A percentile compares a stretch with the other conserved stretches of the same genome.
Conservation (phyloP, 1,140 invertebrate genomes). For the Telenomus remus region DNA sequence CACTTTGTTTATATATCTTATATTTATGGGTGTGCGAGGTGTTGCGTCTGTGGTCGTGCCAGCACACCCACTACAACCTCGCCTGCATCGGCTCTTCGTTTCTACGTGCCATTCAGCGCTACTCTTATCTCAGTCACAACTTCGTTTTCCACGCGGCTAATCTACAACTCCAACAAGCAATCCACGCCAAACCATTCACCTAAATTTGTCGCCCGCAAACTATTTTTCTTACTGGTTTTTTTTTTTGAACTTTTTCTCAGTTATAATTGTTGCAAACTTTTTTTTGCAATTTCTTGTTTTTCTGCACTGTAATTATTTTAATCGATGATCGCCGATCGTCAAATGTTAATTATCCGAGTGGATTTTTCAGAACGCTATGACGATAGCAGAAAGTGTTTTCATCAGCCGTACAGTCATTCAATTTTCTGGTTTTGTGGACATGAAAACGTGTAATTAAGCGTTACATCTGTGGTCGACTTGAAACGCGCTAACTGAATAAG, state of each 20-base stretch:
- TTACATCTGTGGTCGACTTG: no score
- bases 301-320: constrained; percentile 16
- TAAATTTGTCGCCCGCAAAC: constrained; percentile 24
- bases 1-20: no score
- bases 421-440: background rate
- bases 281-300: no score
- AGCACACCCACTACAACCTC: no score
- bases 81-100: constrained; percentile 14
- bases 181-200: constrained; percentile 40
- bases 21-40: background rate
- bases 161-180: constrained; percentile 47
- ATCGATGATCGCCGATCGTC: background rate
- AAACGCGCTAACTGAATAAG: no score
- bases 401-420: no score
- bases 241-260: background rate
- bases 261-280: constrained; percentile 4
- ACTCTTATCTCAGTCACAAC: constrained; percentile 55
- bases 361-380: background rate
- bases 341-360: constrained; percentile 3
- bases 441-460: background rate
- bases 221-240: constrained; percentile 14
- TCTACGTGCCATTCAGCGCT: constrained; percentile 57
- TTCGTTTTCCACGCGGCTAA: constrained; percentile 50
- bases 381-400: background rate
- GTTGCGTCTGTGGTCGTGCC: constrained; percentile 1